These are phyloP conservation scores for Geotrypetes seraphini DNA, from an alignment of 2,797 vertebrate species.

Conservation along the genomic window DNA sequence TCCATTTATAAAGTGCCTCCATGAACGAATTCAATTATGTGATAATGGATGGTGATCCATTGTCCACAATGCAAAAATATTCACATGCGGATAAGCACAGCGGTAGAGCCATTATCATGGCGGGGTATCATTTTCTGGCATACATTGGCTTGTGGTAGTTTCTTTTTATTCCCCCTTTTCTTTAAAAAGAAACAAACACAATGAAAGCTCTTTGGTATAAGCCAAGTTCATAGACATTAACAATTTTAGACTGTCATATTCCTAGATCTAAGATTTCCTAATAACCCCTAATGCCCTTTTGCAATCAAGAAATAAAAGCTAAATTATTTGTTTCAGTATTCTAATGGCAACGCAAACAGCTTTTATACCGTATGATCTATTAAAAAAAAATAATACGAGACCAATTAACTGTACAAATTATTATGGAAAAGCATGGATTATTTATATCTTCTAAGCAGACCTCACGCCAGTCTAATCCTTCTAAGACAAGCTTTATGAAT, in stretches of 20 bases:
- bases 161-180: slow-evolving; percentile 17
- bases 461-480: background rate
- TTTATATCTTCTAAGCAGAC: background rate
- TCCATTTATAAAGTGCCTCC: slow-evolving; percentile 1
- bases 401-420: background rate
- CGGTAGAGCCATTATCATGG: slow-evolving; percentile 1
- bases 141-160: background rate
- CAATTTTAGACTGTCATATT: slow-evolving; percentile 28
- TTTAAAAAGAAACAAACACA: slow-evolving; percentile 22
- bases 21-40: slow-evolving; percentile 13
- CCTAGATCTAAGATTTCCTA: slow-evolving; percentile 24
- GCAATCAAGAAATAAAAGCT: slow-evolving; percentile 22
- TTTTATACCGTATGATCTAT: background rate
- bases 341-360: too few relatives aligned
- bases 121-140: slow-evolving; percentile 5
- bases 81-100: slow-evolving; percentile 5
- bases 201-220: slow-evolving; percentile 18
- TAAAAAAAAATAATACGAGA: background rate
- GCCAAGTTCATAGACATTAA: slow-evolving; percentile 34
- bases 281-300: too few relatives aligned
- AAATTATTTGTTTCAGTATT: background rate
- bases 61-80: slow-evolving; percentile 1
- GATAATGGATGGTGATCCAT: slow-evolving; percentile 4
- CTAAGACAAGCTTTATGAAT: slow-evolving; percentile 17
- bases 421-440: background rate